These are phyloP conservation scores for Zygogramma bicolorata DNA, from an alignment of 2,888 invertebrate genomes.

Conservation along the genomic window DNA sequence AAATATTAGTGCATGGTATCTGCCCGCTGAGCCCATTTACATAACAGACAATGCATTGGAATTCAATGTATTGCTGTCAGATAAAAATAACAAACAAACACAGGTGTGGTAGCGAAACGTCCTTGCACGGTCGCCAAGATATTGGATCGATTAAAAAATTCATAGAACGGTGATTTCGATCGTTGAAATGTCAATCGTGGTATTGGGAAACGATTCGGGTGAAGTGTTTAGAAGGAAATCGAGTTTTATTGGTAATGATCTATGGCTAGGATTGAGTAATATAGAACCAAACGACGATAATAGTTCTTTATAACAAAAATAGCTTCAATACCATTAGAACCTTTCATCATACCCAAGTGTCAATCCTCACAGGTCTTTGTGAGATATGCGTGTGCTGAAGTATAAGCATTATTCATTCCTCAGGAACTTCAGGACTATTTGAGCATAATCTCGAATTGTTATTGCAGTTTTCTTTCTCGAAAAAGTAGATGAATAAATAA, in stretches of 20 bases:
- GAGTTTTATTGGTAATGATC: background rate
- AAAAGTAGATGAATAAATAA: too few species aligned
- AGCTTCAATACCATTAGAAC: too few species aligned
- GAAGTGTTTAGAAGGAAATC: too few species aligned
- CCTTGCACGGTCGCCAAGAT: conserved; percentile 52
- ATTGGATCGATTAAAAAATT: conserved; percentile 19
- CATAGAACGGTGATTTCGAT: conserved; percentile 21
- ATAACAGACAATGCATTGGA: conserved; percentile 57
- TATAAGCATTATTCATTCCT: too few species aligned
- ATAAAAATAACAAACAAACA: conserved; percentile 56
- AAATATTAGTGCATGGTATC: conserved; percentile 23
- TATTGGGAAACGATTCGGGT: background rate
- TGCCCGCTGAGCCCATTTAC: conserved; percentile 45
- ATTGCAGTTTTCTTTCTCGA: too few species aligned
- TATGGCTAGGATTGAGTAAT: background rate
- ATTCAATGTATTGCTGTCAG: conserved; percentile 50
- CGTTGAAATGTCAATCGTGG: background rate
- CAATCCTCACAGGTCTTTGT: too few species aligned
- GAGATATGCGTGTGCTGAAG: too few species aligned
- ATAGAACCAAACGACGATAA: too few species aligned
- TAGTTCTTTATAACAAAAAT: too few species aligned
- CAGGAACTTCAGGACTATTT: too few species aligned
- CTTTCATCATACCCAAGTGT: too few species aligned
- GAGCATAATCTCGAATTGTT: too few species aligned
- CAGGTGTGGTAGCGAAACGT: conserved; percentile 56